Base-by-base conservation (phyloP, 1,140 invertebrate genomes). In the Platyscapa corneri region DNA sequence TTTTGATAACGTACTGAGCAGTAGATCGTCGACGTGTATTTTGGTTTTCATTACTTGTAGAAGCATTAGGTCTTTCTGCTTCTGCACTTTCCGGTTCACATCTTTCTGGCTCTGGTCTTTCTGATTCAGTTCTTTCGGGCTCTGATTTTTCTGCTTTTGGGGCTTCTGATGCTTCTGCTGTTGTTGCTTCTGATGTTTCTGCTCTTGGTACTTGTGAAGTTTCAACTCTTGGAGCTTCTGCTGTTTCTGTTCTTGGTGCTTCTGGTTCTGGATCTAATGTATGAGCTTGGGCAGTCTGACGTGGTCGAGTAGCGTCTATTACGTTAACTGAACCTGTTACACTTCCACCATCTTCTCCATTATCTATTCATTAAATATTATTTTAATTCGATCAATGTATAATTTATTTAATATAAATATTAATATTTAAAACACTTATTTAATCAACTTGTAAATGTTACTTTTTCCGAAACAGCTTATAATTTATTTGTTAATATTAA, bases 41-140 rank as follows among this genome's bases (percentile, higher is more conserved):
- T n/a, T 53, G 74, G 20, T 76, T 74, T n/a, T 85, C 49, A 80
- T 82, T 83, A 74, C 56, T 84, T 14, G 70, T 81, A 5, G 87
- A 84, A 87, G 65, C 70, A 64, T 77, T 56, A 32, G 76, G n/a
- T 74, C 70, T 70, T 76, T 74, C 65, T 14, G 75, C 20, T n/a
- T 74, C 70, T 32, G 82, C 7, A 14, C 16, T 42, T 64, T 78
- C 76, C 18, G 65, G 23, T 72, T 56, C 83, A 42, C 64, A 60
- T 56, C 30, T 64, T 30, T 80, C 65, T 74, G 67, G 6, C 10
- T 76, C 70, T 80, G 78, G 14, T 27, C 18, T 49, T 74, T 67
- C 34, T 49, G 46, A 7, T 64, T 72, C 65, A 16, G 82, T 5
- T 32, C 32, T 64, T 77, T 80, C 37, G 16, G 78, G 34, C 34